phyloP scores from a whole-genome alignment of 2,888 invertebrate species.

The Ctenicera cuprea region DNA sequence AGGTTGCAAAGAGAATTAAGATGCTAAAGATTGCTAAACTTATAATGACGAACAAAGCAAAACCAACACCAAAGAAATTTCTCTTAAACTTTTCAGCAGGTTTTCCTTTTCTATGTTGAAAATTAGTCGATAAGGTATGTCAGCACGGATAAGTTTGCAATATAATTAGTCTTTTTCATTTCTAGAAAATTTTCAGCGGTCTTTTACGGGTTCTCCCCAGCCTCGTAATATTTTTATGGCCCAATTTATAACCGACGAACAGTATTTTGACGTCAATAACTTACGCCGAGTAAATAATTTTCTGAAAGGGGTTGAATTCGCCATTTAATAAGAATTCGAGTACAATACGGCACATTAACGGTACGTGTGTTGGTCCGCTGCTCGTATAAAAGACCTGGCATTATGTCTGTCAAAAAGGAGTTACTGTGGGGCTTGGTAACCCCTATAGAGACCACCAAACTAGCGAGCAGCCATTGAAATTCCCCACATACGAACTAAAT shows the following conservation, averaged over 20 bases:
- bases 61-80: conserved; percentile 1
- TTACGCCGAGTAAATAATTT: conserved; percentile 28
- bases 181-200: conserved; percentile 3
- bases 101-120: conserved; percentile 1
- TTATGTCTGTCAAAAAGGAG: conserved; percentile 41
- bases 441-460: conserved; percentile 43
- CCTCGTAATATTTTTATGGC: conserved; percentile 25
- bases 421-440: conserved; percentile 36
- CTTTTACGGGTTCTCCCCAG: conserved; percentile 2
- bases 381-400: conserved; percentile 32
- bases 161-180: conserved; percentile 8
- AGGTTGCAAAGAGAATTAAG: conserved; percentile 28
- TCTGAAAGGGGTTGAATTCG: conserved; percentile 23
- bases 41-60: conserved; percentile 20
- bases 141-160: neutral
- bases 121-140: conserved; percentile 5
- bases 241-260: conserved; percentile 28
- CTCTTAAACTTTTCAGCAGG: conserved; percentile 10
- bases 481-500: conserved; percentile 57
- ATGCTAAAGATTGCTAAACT: conserved; percentile 27
- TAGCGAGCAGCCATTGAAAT: conserved; percentile 50
- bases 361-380: conserved; percentile 24
- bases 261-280: conserved; percentile 30
- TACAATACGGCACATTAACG: conserved; percentile 29
- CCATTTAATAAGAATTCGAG: conserved; percentile 30